A percentile compares a stretch with the other conserved stretches of the same genome.
These are phyloP conservation scores for Cynocephalus volans DNA, from an alignment of 2,113 vertebrate genomes.

Conservation along the genomic window DNA sequence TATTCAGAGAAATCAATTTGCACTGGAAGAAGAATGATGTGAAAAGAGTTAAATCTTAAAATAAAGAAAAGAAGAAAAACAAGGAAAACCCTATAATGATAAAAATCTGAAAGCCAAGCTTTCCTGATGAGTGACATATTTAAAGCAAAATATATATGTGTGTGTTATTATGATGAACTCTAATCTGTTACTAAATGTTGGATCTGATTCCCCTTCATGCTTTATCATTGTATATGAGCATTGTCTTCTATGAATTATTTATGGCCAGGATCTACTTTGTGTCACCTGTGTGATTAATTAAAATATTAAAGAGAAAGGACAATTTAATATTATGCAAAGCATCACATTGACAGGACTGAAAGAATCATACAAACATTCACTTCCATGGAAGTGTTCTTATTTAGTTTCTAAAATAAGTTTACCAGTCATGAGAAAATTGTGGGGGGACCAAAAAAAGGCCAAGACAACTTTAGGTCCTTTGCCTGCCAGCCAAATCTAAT, in stretches of 20 bases:
- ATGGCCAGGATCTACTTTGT: neutral
- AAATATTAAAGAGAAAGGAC: constrained; percentile 22
- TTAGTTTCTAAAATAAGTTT: constrained; percentile 64
- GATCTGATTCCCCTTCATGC: neutral
- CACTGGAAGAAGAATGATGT: neutral
- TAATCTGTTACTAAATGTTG: neutral
- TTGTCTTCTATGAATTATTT: constrained; percentile 28
- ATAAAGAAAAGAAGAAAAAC: neutral
- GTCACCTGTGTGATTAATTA: constrained; percentile 2
- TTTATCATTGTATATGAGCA: neutral
- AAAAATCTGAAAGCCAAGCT: neutral
- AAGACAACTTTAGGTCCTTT: neutral
- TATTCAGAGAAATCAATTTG: neutral
- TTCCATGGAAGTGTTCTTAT: constrained; percentile 13
- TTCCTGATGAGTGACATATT: neutral
- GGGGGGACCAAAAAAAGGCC: neutral
- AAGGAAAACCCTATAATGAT: neutral
- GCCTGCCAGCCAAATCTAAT: constrained; percentile 33
- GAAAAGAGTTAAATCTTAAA: neutral
- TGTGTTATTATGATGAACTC: neutral
- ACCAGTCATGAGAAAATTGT: neutral
- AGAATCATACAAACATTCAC: constrained; percentile 15
- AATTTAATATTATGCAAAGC: constrained; percentile 1
- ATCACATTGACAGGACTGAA: constrained; percentile 22
- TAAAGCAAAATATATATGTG: neutral